A percentile compares a stretch with the other conserved stretches of the same genome.
phyloP scores from a whole-genome alignment of 2,888 invertebrate species.

The Apamea sordens region DNA sequence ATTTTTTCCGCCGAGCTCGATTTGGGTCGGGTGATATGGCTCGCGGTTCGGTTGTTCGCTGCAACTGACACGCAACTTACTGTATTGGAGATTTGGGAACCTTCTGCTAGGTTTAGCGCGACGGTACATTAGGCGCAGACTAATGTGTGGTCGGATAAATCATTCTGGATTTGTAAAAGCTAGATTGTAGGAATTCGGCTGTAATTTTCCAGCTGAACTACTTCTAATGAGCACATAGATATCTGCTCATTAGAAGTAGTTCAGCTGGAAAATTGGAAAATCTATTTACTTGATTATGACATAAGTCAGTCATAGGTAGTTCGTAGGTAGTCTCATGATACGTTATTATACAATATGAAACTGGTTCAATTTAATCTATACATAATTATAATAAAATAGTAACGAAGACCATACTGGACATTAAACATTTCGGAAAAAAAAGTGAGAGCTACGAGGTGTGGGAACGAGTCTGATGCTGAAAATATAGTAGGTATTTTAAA shows the following conservation, averaged over 20 bases:
- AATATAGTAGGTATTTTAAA: background rate
- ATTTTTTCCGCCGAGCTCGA: constrained; percentile 69
- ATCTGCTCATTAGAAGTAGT: too few species aligned
- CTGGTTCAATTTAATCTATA: background rate
- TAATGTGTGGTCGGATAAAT: constrained; percentile 49
- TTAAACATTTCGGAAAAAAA: background rate
- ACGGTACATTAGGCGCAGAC: constrained; percentile 50
- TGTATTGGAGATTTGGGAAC: constrained; percentile 55
- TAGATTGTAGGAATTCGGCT: constrained; percentile 8
- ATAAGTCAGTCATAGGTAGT: too few species aligned
- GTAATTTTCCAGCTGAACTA: constrained; percentile 2
- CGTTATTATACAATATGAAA: background rate
- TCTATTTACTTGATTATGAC: background rate
- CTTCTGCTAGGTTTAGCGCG: constrained; percentile 55
- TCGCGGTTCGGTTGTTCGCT: constrained; percentile 70
- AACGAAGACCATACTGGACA: background rate
- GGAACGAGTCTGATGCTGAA: background rate
- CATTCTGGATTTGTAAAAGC: constrained; percentile 24
- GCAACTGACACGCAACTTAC: constrained; percentile 76
- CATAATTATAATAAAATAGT: background rate
- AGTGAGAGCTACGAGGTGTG: background rate
- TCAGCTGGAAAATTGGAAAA: too few species aligned
- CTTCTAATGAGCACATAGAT: background rate
- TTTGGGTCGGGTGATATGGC: constrained; percentile 74
- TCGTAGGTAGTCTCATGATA: background rate